These are phyloP conservation scores for Asarcornis scutulata DNA, from an alignment of 2,113 vertebrate species.

Conservation along the genomic window DNA sequence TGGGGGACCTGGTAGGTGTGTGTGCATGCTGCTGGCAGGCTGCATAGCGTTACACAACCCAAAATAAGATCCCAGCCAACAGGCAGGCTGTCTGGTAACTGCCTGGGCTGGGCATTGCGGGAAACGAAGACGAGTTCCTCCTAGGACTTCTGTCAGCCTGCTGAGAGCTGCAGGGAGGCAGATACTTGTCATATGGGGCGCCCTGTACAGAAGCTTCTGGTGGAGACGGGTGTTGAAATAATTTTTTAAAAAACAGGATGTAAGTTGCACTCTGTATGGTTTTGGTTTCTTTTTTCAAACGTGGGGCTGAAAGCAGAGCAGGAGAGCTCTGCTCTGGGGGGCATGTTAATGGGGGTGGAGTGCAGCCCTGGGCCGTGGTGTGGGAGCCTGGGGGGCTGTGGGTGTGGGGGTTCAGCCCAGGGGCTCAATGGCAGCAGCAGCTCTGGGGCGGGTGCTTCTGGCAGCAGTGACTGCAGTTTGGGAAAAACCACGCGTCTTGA, in stretches of 20 bases:
- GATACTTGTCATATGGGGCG: fast-evolving
- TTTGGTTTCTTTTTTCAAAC: background rate
- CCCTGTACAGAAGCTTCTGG: fast-evolving
- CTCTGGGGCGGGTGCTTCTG: background rate
- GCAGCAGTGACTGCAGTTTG: fast-evolving
- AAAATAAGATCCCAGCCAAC: fast-evolving
- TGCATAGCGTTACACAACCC: background rate
- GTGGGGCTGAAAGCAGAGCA: fast-evolving
- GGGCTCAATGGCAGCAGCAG: fast-evolving
- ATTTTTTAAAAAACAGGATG: background rate
- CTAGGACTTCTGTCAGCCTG: background rate
- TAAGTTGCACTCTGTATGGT: fast-evolving
- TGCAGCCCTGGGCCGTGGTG: fast-evolving
- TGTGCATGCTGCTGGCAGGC: background rate
- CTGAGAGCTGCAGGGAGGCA: fast-evolving
- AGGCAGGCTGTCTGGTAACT: background rate
- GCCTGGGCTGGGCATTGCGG: background rate
- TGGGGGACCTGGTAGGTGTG: background rate
- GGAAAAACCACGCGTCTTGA: fast-evolving
- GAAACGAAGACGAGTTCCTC: fast-evolving
- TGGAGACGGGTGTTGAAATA: fast-evolving
- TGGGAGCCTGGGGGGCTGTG: background rate
- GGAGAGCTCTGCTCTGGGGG: background rate
- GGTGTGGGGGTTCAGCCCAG: background rate
- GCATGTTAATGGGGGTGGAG: background rate